Percentiles rank a stretch among this genome's conserved stretches.
Conservation (phyloP, 2,113 vertebrate species). For the Pseudopodoces humilis region DNA sequence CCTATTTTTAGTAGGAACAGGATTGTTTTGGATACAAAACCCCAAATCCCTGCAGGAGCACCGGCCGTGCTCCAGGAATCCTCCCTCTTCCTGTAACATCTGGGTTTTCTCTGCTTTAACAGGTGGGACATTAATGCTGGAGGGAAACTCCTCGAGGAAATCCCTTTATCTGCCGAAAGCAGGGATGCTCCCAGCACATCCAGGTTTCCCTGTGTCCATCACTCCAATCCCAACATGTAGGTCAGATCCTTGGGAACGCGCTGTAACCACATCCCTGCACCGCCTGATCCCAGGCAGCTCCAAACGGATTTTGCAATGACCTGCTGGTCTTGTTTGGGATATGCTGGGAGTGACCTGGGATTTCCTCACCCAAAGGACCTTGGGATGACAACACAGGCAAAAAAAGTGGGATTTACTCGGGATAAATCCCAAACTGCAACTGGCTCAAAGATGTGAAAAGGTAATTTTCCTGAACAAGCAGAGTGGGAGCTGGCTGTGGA, state of each 20-base stretch:
- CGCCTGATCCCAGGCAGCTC: fast-evolving
- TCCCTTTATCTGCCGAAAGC: not conserved
- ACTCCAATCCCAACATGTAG: not conserved
- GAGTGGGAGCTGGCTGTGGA: not conserved
- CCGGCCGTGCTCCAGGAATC: not conserved
- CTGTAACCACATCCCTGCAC: not conserved
- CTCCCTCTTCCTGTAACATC: not conserved
- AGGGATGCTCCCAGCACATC: not conserved
- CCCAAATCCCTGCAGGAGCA: not conserved
- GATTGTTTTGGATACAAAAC: not conserved
- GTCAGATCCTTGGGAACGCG: not conserved
- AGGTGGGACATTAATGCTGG: fast-evolving
- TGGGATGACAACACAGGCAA: not conserved
- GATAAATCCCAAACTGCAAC: not conserved
- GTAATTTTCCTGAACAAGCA: not conserved
- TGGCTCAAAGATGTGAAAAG: not conserved
- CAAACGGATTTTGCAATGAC: not conserved
- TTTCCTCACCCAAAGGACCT: not conserved
- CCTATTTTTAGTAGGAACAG: not conserved
- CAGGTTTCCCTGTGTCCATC: fast-evolving
- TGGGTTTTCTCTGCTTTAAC: fast-evolving
- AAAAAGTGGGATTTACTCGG: not conserved
- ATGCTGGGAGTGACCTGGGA: not conserved
- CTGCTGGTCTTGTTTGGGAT: not conserved
- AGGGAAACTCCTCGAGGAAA: not conserved